Evolutionary conservation across 37 sponge, comb jelly and placozoan genomes (phyloP), one percentile per base, ranked within the genome.

Genomic region (Aplysina aerophoba): DNA sequence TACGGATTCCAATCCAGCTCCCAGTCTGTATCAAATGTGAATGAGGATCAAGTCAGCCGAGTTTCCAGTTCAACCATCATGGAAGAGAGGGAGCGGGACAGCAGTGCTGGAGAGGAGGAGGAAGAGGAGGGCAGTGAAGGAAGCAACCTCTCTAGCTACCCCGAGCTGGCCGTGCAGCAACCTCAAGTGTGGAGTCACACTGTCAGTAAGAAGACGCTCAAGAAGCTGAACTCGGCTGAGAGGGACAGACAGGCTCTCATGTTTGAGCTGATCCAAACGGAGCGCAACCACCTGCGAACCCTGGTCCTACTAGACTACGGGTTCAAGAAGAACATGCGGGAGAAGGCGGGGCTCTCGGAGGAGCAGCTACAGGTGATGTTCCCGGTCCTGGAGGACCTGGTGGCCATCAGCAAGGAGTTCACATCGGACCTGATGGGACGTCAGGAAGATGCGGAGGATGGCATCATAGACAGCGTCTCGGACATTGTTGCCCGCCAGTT

Each of bases 191-290:
- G 91, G 87, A 67, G 87, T 87, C 31, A 83, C 83, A 63, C 83
- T 84, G 75, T 69, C 31, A 40, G 50, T 85, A 27, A 56, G 41
- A 27, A 82, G 75, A 11, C 59, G 0, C 44, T 82, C 67, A 63
- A 61, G 25, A 87, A 85, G 79, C 68, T 94, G 79, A 83, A 72
- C 55, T 88, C 87, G 64, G 80, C 74, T 8, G 94, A 90, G 81
- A 55, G 88, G 27, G 94, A 88, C 24, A 35, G 91, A 1, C 94
- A 94, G 74, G 83, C 83, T 5, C 85, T 88, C 15, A 88, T 94
- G 55, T 92, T 87, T 81, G 94, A 94, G 57, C 55, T 88, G 0
- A 13, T 90, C 0, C 73, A 84, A n/a, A 94, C 94, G 27, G 89
- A 90, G 53, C 80, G 66, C 17, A 88, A 90, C 66, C 79, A 87